Evolutionary conservation across 2,113 vertebrate species (phyloP), one percentile per base, ranked within the genome.

Genomic region (Bujurquina vittata): DNA sequence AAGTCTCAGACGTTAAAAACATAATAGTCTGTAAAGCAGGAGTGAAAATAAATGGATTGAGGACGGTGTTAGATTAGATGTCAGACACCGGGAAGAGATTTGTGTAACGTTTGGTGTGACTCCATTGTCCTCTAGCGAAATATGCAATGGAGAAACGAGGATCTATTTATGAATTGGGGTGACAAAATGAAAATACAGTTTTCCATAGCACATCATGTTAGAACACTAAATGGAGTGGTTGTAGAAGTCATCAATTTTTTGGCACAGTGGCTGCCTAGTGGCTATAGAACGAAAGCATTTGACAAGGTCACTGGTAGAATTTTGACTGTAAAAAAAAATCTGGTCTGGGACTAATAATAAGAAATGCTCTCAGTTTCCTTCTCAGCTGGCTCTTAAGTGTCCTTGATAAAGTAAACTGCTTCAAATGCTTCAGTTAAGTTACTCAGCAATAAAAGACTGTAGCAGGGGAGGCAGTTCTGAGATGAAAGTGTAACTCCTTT

Each of bases 11-110:
- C 77, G 84, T 83, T 90, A 74, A 93, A 93, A 91, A 75, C 83
- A 92, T 92, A 90, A 94, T 79, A 89, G 90, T 83, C 84, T 90
- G 83, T 93, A 91, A 91, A 88, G 65, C 78, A 90, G 85, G 86
- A 83, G 91, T 85, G 84, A 91, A 93, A 93, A 84, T 88, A 90
- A 92, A 90, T 87, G 79, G 84, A 89, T 84, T 74, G 60, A 77
- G 85, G 84, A 88, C 26, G 63, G 85, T 73, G 83, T 90, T 89
- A 92, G 89, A 91, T 89, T 91, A 88, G 87, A 86, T 92, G 91
- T 91, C 91, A 92, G 81, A 85, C 79, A 63, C 72, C 75, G 77
- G 81, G 73, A 79, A 61, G 84, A 93, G 87, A 94, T 92, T 88
- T 91, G 88, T 91, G 88, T 80, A 88, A 89, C 85, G 79, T 79